Percentiles rank a stretch among this genome's conserved stretches.
phyloP scores from a whole-genome alignment of 2,113 vertebrate species.

The Dromas ardeola region DNA sequence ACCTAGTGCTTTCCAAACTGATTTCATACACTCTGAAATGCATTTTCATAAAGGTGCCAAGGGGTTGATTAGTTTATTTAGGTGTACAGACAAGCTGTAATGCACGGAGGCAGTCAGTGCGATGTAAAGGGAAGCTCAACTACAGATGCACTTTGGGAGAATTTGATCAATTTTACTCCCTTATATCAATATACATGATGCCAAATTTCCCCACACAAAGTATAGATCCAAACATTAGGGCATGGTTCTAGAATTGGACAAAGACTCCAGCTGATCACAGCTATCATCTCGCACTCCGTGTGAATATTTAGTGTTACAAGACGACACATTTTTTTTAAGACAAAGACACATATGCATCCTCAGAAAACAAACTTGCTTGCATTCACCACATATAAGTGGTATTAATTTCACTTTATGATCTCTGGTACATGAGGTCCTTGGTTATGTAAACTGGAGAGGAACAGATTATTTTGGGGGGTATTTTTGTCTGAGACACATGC shows the following conservation, averaged over 20 bases:
- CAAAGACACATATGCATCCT: background rate
- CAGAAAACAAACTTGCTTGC: background rate
- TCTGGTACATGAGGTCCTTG: background rate
- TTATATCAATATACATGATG: background rate
- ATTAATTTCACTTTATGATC: background rate
- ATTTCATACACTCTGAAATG: background rate
- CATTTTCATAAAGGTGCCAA: constrained; percentile 35
- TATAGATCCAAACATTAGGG: background rate
- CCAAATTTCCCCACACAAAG: background rate
- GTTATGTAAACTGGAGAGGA: background rate
- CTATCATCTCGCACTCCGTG: background rate
- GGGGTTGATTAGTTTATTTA: constrained; percentile 14
- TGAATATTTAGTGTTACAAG: background rate
- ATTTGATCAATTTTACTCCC: background rate
- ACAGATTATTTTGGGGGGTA: background rate
- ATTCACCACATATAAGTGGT: background rate
- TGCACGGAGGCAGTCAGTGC: background rate
- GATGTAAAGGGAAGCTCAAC: background rate
- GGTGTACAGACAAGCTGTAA: background rate
- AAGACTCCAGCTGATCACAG: background rate
- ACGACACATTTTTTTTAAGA: background rate
- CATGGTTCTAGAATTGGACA: background rate
- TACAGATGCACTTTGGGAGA: background rate
- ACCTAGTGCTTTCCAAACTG: background rate
- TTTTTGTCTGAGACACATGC: background rate